phyloP scores from a whole-genome alignment of 1,140 invertebrate genomes.

The Aporrectodea caliginosa region DNA sequence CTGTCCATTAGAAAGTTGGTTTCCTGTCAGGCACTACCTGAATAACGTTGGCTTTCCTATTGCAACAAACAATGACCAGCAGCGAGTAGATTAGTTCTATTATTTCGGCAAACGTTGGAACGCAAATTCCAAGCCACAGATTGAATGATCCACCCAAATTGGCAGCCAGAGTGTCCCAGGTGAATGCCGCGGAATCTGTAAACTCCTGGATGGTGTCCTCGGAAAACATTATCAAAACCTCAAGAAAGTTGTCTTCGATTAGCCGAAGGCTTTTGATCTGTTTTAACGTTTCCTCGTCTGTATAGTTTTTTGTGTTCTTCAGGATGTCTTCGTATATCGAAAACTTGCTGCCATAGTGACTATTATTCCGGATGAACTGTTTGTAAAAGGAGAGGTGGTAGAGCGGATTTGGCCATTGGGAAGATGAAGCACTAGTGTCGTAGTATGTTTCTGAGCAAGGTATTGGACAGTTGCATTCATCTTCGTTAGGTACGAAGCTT shows the following conservation, averaged over 20 bases:
- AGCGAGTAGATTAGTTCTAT: not conserved
- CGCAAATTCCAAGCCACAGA: not conserved
- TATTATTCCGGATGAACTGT: not conserved
- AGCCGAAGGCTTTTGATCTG: not conserved
- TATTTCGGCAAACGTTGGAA: not conserved
- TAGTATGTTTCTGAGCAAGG: not conserved
- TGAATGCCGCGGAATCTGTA: not conserved
- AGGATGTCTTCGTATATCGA: not conserved
- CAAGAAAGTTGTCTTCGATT: not conserved
- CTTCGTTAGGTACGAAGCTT: no score
- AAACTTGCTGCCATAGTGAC: not conserved
- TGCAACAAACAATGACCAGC: no score
- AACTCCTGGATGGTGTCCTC: not conserved
- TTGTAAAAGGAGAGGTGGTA: not conserved
- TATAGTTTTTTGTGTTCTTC: not conserved
- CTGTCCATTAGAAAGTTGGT: no score
- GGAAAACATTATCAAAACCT: not conserved
- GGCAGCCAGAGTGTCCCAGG: not conserved
- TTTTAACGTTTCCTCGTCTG: not conserved
- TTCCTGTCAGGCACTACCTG: no score
- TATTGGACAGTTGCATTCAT: not conserved
- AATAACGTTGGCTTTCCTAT: no score
- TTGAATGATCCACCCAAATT: not conserved
- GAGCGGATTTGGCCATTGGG: not conserved
- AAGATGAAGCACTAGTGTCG: not conserved